Evolutionary conservation across 2,888 invertebrate genomes (phyloP), one percentile per base, ranked within the genome.

Genomic region (Calliopum simillimum): DNA sequence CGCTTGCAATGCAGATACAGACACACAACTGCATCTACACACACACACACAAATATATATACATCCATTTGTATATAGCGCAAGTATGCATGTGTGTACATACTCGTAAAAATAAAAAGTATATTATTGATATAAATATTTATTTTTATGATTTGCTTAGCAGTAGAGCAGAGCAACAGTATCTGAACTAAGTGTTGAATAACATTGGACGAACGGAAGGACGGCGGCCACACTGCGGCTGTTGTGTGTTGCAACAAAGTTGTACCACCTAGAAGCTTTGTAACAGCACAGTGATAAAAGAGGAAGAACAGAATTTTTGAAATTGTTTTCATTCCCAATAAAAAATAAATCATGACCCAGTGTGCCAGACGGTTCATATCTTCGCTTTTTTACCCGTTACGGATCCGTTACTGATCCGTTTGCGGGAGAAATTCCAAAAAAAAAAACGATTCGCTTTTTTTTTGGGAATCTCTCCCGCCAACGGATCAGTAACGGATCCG

Each of bases 91-190:
- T 63, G 64, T 51, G 59, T 59, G 55, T 71, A 56, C 72, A 71
- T 74, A n/a, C n/a, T n/a, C n/a, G n/a, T n/a, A 73, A 73, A 69
- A 72, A 21, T 59, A 72, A 16, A 14, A 23, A 49, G 51, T 14
- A 25, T 23, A 14, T 21, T 51, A 23, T 25, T n/a, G 47, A 43
- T 51, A 46, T 43, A 79, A 71, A 64, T 73, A 76, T 78, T 72
- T 79, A 80, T 79, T 79, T 73, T 41, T 56, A 69, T 16, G 23
- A 41, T 25, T 1, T 58, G 33, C 33, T 25, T 6, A n/a, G 21
- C 16, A 16, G 43, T 11, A 11, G n/a, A n/a, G 56, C 41, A 21
- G 14, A 51, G 8, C 41, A 51, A 19, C 64, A 33, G 19, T 33
- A 43, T 41, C 64, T 44, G 3, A 21, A 56, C n/a, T n/a, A 64